Conservation (phyloP, 2,113 vertebrate genomes). For the Mirounga angustirostris region DNA sequence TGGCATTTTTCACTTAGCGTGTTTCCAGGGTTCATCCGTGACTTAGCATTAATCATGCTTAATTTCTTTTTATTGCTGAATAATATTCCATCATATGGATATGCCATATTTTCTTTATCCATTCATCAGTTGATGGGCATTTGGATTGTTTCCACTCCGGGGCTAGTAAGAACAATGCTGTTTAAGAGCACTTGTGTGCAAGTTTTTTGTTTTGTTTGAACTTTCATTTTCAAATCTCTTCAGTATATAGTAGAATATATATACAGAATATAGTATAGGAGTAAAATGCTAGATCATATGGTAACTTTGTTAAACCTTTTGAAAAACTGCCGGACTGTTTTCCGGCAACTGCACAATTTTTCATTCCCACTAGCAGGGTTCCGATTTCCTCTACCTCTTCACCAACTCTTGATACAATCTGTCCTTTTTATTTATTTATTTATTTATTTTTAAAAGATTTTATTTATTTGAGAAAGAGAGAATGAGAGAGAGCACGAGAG, state of each 20-base stretch:
- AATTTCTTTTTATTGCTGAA: not conserved
- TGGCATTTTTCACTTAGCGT: not conserved
- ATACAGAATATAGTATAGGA: not conserved
- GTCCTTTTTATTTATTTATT: not conserved
- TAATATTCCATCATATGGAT: not conserved
- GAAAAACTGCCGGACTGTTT: not conserved
- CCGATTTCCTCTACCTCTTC: not conserved
- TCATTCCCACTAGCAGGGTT: not conserved
- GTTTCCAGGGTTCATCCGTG: not conserved
- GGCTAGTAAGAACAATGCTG: not conserved
- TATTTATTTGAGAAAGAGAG: too few species aligned
- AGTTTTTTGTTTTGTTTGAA: not conserved
- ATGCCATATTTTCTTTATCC: not conserved
- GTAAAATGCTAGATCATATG: not conserved
- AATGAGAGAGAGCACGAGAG: too few species aligned
- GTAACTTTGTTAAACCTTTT: not conserved
- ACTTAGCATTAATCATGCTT: constrained; percentile 7
- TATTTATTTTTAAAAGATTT: too few species aligned
- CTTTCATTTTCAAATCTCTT: constrained; percentile 12
- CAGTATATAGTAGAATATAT: not conserved
- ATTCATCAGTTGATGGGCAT: not conserved
- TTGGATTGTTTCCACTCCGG: not conserved
- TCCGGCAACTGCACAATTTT: not conserved
- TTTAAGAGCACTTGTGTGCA: not conserved
- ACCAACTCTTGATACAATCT: not conserved